phyloP scores from a whole-genome alignment of 2,888 invertebrate species.

The Arctia plantaginis region DNA sequence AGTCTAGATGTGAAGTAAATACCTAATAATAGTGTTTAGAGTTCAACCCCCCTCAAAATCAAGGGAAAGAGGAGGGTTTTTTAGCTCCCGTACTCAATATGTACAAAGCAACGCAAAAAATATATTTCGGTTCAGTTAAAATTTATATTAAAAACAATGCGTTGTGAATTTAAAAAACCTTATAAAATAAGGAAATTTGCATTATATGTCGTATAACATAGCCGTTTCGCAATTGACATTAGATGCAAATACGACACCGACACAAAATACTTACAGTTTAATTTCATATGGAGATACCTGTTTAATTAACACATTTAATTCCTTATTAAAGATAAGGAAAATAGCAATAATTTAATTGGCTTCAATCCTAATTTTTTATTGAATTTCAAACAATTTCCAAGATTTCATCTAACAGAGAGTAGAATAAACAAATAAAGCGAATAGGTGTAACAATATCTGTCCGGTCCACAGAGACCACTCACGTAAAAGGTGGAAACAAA shows the following conservation, averaged over 20 bases:
- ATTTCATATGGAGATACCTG: too few species aligned
- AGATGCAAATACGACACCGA: too few species aligned
- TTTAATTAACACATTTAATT: not conserved
- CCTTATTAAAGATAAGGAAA: not conserved
- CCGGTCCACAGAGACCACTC: constrained; percentile 51
- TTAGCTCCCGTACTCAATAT: too few species aligned
- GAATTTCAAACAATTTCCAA: constrained; percentile 20
- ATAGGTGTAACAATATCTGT: constrained; percentile 58
- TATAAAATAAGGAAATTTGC: too few species aligned
- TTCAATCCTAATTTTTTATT: constrained; percentile 15
- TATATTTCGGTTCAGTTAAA: not conserved
- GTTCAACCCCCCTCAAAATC: too few species aligned
- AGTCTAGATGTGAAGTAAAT: not conserved
- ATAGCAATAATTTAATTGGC: not conserved
- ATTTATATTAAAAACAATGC: not conserved
- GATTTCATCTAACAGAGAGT: constrained; percentile 43
- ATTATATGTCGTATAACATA: too few species aligned
- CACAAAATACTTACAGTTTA: too few species aligned
- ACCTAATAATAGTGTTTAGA: not conserved
- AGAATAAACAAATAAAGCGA: constrained; percentile 44
- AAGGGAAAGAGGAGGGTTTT: accelerated
- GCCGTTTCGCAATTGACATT: too few species aligned
- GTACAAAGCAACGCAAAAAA: too few species aligned
- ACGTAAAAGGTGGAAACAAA: constrained; percentile 53
- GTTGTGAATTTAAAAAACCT: too few species aligned